phyloP scores from a whole-genome alignment of 1,140 invertebrate species.

The Contarinia nasturtii region DNA sequence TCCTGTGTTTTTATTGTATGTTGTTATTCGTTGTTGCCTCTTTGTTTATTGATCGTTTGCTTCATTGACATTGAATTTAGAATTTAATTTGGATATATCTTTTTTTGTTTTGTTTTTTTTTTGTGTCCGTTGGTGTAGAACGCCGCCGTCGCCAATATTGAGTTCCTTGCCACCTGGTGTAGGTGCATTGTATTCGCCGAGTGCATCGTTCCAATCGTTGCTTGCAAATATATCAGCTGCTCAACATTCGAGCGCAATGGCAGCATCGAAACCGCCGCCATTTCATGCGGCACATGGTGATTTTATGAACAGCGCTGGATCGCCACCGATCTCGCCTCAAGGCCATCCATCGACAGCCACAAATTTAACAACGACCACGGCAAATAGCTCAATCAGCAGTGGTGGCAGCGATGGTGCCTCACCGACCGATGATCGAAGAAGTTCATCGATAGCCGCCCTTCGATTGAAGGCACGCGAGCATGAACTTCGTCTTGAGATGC shows the following conservation, averaged over 20 bases:
- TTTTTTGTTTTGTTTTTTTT: too few relatives aligned
- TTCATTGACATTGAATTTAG: too few relatives aligned
- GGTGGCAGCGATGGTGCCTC: too few relatives aligned
- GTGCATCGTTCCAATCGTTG: conserved; percentile 63
- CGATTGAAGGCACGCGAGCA: conserved; percentile 82
- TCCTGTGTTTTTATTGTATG: too few relatives aligned
- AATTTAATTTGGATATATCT: too few relatives aligned
- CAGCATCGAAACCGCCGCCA: conserved; percentile 3
- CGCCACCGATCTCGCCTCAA: conserved; percentile 9
- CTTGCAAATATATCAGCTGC: conserved; percentile 60
- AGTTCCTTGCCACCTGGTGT: conserved; percentile 39
- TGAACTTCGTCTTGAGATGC: conserved; percentile 65
- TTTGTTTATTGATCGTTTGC: too few relatives aligned
- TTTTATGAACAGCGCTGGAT: conserved; percentile 2
- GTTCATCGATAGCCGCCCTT: conserved; percentile 76
- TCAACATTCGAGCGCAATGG: conserved; percentile 30
- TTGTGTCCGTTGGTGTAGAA: conserved; percentile 21
- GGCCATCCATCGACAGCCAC: conserved; percentile 19
- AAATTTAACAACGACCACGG: conserved; percentile 15
- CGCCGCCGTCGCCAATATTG: conserved; percentile 37
- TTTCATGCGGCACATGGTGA: conserved; percentile 11
- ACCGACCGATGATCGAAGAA: conserved; percentile 57
- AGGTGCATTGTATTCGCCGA: conserved; percentile 37
- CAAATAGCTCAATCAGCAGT: too few relatives aligned
- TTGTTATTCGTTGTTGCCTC: too few relatives aligned